A percentile compares a stretch with the other conserved stretches of the same genome.
phyloP scores from a whole-genome alignment of 2,888 invertebrate species.

The Rhagonycha fulva region DNA sequence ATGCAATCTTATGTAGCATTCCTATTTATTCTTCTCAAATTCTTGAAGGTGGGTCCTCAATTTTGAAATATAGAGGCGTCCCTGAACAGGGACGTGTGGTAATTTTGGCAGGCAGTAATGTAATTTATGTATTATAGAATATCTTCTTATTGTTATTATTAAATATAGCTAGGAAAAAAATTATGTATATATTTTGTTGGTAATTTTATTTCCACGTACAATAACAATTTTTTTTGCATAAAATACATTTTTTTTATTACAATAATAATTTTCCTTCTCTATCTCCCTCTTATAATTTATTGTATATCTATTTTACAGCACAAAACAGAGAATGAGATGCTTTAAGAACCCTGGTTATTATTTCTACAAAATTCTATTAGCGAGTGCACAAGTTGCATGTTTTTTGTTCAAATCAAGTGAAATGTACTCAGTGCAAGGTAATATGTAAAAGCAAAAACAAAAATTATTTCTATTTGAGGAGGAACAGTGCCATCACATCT shows the following conservation, averaged over 20 bases:
- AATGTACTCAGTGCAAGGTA: background rate
- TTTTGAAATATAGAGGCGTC: background rate
- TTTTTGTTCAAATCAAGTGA: background rate
- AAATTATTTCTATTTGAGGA: background rate
- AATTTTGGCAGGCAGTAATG: background rate
- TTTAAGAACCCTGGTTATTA: background rate
- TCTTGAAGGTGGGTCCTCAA: background rate
- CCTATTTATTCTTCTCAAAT: background rate
- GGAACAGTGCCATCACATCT: background rate
- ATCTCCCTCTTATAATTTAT: background rate
- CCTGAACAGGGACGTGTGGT: background rate
- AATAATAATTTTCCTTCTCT: background rate
- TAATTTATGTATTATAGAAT: background rate
- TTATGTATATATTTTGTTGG: background rate
- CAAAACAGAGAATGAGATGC: background rate
- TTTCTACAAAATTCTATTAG: background rate
- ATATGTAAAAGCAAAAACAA: background rate
- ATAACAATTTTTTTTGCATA: background rate
- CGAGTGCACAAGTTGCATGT: background rate
- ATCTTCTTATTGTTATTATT: background rate
- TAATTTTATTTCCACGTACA: background rate
- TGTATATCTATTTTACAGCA: background rate
- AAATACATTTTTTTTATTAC: background rate
- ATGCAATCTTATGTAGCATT: background rate
- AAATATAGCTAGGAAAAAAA: background rate